phyloP scores from a whole-genome alignment of 2,113 vertebrate genomes.

The Cnemophilus loriae region DNA sequence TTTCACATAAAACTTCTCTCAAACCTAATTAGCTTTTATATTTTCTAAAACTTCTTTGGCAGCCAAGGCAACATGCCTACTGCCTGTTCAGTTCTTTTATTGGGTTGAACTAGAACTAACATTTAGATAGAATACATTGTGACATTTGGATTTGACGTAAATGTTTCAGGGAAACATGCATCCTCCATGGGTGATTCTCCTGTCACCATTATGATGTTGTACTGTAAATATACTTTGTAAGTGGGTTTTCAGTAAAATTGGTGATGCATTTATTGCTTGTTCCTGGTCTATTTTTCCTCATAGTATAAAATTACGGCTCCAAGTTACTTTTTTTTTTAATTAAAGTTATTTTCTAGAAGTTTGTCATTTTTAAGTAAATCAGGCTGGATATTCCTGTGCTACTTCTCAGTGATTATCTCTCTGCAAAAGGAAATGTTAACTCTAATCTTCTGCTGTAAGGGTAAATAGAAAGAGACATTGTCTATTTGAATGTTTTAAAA shows the following conservation, averaged over 20 bases:
- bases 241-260: conserved; percentile 1
- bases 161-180: conserved; percentile 44
- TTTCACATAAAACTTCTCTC: conserved; percentile 38
- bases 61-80: conserved; percentile 31
- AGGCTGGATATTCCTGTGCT: not conserved
- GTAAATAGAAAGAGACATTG: not conserved
- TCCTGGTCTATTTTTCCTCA: not conserved
- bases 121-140: conserved; percentile 58
- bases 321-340: not conserved
- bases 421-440: not conserved
- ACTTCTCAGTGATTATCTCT: not conserved
- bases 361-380: conserved; percentile 32
- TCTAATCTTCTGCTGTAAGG: not conserved
- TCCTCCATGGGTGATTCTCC: conserved; percentile 18
- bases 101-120: conserved; percentile 32
- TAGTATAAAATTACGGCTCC: not conserved
- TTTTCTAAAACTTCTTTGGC: conserved; percentile 14
- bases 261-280: not conserved
- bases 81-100: conserved; percentile 52
- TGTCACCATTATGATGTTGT: not conserved
- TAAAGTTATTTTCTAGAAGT: not conserved
- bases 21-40: conserved; percentile 10
- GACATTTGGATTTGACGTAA: conserved; percentile 67
- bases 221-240: conserved; percentile 38
- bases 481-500: conserved; percentile 18